Base-by-base conservation (phyloP, 2,888 invertebrate species). In the Slavum lentiscoides region DNA sequence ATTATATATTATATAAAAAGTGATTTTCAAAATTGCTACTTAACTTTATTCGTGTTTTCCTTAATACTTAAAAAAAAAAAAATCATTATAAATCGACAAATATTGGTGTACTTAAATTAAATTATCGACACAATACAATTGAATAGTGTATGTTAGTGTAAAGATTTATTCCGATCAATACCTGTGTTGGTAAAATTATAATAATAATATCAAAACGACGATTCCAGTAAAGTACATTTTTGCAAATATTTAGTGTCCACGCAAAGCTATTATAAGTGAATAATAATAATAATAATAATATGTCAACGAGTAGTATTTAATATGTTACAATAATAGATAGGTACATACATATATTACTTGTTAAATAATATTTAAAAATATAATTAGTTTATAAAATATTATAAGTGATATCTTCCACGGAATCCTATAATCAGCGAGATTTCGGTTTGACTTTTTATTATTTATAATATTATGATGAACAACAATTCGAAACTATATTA, bases 1-100 rank as follows among this genome's bases (percentile, higher is more conserved):
- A 49, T 15, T 49, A 13, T 49, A 49, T 49, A 73, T 15, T 13
- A 49, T 13, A 13, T 49, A 73, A 43, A 61, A 23, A 70, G 39
- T 17, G 4, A 21, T 39, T 58, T 58, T 58, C 17, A 49, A n/a
- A n/a, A 73, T 17, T 73, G 49, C 58, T 73, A 61, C 23, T 73
- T 19, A 43, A 61, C 43, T 61, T 13, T 61, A 61, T n/a, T 73
- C 61, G 30, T n/a, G 61, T 73, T 73, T 73, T 73, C 58, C 21
- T 9, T 17, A 59, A 59, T 58, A 58, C n/a, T 37, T 59, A 59
- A 17, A 5, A 43, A 43, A 43, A 39, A 30, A 30, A 30, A 30
- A 30, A 30, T 49, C 49, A 3, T 13, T 49, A 49, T 49, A 11
- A 49, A 49, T 49, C 13, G 13, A 49, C 3, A 49, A 49, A 49